Base-by-base conservation (phyloP, 92 coral and sea anemone species). In the Micromussa lordhowensis region DNA sequence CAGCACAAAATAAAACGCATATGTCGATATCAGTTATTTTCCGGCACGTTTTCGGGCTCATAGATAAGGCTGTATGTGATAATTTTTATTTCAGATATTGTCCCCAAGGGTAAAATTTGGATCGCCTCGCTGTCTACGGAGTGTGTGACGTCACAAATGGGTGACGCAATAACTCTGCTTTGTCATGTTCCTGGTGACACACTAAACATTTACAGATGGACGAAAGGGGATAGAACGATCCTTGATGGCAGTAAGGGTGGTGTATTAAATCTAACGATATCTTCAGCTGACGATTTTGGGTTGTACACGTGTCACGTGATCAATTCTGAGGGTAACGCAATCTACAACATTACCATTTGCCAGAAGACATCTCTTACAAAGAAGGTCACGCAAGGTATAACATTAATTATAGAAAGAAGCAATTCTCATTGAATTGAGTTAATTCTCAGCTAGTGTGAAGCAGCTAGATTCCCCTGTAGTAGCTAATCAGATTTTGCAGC, bases 261-360 rank as follows among this genome's bases (percentile, higher is more conserved):
- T 29, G 68, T 77, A 44, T 6, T 86, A 29, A 86, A 86, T 68
- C 66, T 77, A 12, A 1, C 83, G 9, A 31, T 86, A 28, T 86
- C 82, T 51, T 61, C 89, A 77, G 32, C 38, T 14, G 68, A 66
- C 8, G 89, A 86, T 48, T 86, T 86, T 86, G 89, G 89, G 22
- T 44, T 77, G 2, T 86, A 86, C 51, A 61, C 83, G 6, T 86
- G 89, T 77, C 83, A 86, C 24, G 89, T 40, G 21, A 61, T 64
- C 49, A 28, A 32, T 12, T 64, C 75, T 36, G 53, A 63, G 49
- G 89, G 83, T 51, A 77, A 63, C 75, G 61, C 77, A 24, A 63
- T 35, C 22, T 76, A 63, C 83, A 77, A 86, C 66, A 77, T 86
- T 21, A 77, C 64, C 32, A 31, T 86, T 28, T 86, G 89, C 51